phyloP scores from a whole-genome alignment of 2,113 vertebrate genomes.

The Sturnira hondurensis region DNA sequence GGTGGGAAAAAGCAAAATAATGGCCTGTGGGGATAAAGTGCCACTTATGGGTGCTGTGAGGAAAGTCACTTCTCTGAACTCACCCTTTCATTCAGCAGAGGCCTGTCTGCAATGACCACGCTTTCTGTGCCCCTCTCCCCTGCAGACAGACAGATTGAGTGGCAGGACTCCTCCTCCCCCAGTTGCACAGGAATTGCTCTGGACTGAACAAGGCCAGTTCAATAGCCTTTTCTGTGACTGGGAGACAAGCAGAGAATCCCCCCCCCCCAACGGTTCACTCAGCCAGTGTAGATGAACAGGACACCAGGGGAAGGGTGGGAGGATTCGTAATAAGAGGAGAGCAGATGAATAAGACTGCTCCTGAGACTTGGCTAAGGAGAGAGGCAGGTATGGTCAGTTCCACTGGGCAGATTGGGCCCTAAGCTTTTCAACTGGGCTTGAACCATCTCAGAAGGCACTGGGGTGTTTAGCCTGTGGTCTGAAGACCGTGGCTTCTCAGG shows the following conservation, averaged over 20 bases:
- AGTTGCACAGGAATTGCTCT: fast-evolving
- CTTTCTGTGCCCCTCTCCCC: too few species aligned
- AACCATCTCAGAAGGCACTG: background rate
- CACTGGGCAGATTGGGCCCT: too few species aligned
- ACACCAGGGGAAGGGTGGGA: background rate
- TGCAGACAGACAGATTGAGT: fast-evolving
- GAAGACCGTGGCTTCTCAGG: background rate
- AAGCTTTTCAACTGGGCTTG: background rate
- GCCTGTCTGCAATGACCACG: background rate
- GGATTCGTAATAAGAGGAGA: background rate
- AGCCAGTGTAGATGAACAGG: background rate
- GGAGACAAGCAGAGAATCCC: background rate
- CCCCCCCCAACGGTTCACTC: fast-evolving
- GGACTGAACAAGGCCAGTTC: background rate
- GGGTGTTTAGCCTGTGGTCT: background rate
- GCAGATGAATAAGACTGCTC: fast-evolving
- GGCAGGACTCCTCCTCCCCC: too few species aligned
- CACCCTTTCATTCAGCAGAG: background rate
- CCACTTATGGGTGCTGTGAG: background rate
- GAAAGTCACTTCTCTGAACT: background rate
- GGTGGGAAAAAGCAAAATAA: background rate
- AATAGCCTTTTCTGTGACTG: background rate
- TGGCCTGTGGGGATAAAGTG: background rate
- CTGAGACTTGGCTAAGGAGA: background rate
- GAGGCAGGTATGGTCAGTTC: background rate